Conservation (phyloP, 2,113 vertebrate genomes). For the Hemiprocne comata region DNA sequence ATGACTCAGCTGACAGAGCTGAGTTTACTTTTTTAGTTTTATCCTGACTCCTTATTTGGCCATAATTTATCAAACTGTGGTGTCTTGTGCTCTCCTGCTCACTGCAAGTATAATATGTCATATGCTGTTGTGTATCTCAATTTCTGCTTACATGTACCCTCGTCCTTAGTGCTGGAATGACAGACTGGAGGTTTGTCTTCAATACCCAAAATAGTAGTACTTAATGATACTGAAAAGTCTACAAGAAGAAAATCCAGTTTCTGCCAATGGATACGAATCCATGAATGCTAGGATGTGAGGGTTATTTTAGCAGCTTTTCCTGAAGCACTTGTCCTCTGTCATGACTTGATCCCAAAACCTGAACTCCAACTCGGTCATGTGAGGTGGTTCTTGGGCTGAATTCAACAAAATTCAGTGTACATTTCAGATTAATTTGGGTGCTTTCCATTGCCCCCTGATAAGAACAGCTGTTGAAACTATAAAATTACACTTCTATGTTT, state of each 20-base stretch:
- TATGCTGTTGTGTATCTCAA: neutral
- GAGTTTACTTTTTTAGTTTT: neutral
- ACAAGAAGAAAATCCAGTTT: neutral
- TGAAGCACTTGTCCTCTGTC: neutral
- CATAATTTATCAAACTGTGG: neutral
- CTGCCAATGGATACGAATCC: neutral
- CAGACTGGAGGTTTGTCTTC: neutral
- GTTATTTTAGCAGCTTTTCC: neutral
- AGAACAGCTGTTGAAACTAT: neutral
- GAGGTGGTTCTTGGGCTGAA: neutral
- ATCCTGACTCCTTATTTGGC: neutral
- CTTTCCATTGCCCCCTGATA: neutral
- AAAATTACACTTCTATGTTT: slow-evolving; percentile 6
- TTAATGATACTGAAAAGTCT: neutral
- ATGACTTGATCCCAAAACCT: neutral
- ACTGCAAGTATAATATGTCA: fast-evolving
- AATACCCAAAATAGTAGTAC: neutral
- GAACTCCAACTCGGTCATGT: neutral
- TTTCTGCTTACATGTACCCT: neutral
- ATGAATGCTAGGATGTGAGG: neutral
- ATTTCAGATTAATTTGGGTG: neutral
- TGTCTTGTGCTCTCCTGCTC: fast-evolving
- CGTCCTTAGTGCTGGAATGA: neutral
- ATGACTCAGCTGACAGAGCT: neutral
- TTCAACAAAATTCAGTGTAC: neutral